Evolutionary conservation across 2,888 invertebrate species (phyloP).

Genomic region (Rutpela maculata): DNA sequence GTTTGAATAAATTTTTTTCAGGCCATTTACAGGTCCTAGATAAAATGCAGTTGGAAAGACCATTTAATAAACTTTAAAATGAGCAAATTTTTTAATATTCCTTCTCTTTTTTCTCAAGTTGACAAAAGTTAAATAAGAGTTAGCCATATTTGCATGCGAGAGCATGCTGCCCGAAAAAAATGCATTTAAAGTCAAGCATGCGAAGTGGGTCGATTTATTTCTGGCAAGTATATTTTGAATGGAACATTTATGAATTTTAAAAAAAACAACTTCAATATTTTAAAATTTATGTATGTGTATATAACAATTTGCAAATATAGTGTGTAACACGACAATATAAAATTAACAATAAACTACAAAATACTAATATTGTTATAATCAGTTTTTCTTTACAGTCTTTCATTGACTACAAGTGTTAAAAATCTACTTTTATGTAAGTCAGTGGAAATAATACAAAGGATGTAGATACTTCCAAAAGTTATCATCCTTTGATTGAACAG

Average conservation of each 20-base stretch:
- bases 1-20: too few species aligned
- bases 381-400: conserved; percentile 29
- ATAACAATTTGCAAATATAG: conserved; percentile 3
- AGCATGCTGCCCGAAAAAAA: too few species aligned
- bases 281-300: conserved; percentile 18
- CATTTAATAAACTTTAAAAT: too few species aligned
- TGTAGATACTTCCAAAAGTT: conserved; percentile 78
- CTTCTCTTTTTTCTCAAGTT: too few species aligned
- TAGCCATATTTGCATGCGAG: too few species aligned
- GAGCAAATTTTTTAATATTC: too few species aligned
- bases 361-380: conserved; percentile 27
- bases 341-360: conserved; percentile 14
- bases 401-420: conserved; percentile 22
- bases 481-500: conserved; percentile 62
- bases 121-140: too few species aligned
- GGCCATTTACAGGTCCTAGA: too few species aligned
- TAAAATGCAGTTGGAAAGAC: too few species aligned
- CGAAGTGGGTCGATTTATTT: too few species aligned
- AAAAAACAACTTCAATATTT: conserved; percentile 3
- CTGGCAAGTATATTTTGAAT: too few species aligned
- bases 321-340: background rate
- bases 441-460: conserved; percentile 76
- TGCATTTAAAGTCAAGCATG: too few species aligned
- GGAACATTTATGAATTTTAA: background rate
- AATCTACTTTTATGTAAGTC: conserved; percentile 20